phyloP scores from a whole-genome alignment of 2,797 vertebrate genomes.

The Taenioides sp. region DNA sequence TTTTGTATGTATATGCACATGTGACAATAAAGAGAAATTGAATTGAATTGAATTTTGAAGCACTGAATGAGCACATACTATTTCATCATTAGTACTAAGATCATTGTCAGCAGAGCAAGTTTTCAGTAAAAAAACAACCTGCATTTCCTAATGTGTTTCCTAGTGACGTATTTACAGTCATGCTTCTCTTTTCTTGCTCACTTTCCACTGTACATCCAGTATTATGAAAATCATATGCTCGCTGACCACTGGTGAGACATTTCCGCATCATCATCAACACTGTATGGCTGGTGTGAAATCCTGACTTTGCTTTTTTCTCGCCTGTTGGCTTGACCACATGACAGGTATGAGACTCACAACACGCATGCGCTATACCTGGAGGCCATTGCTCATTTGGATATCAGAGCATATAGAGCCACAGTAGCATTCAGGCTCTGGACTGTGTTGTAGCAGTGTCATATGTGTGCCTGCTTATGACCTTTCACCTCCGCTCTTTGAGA shows the following conservation, averaged over 20 bases:
- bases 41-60: too few species aligned
- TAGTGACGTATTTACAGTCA: slow-evolving; percentile 12
- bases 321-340: slow-evolving; percentile 28
- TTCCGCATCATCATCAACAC: slow-evolving; percentile 47
- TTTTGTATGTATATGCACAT: too few species aligned
- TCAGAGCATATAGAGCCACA: slow-evolving; percentile 13
- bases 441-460: slow-evolving; percentile 4
- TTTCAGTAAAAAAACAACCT: not conserved
- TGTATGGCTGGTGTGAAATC: slow-evolving; percentile 25
- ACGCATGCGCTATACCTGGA: slow-evolving; percentile 49
- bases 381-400: slow-evolving; percentile 41
- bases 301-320: slow-evolving; percentile 14
- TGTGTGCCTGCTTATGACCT: slow-evolving; percentile 3
- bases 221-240: not conserved
- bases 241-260: not conserved
- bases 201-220: slow-evolving; percentile 25
- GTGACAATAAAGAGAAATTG: too few species aligned
- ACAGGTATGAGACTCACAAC: slow-evolving; percentile 34
- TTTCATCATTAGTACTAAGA: not conserved
- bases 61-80: not conserved
- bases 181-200: slow-evolving; percentile 47
- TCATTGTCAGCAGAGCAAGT: not conserved
- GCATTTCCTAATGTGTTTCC: slow-evolving; percentile 3
- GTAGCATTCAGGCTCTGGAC: slow-evolving; percentile 21
- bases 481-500: slow-evolving; percentile 22